Percentiles rank a stretch among this genome's conserved stretches.
These are phyloP conservation scores for Paralichthys olivaceus DNA, from an alignment of 2,113 vertebrate species.

Conservation along the genomic window DNA sequence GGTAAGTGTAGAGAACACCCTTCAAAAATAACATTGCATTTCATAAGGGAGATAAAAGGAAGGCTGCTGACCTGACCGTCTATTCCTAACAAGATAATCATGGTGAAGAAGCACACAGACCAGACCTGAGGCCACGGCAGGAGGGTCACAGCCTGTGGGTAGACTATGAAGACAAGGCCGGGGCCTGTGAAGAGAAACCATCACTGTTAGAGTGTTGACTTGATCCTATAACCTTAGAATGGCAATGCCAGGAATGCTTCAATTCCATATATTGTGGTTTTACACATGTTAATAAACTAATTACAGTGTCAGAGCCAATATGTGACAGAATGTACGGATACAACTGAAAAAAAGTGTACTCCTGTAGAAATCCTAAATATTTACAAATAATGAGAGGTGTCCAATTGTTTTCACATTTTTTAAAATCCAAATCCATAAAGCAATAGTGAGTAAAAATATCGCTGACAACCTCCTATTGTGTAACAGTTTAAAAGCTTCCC, in stretches of 20 bases:
- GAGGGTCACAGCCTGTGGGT: constrained; percentile 91
- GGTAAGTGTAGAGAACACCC: not conserved
- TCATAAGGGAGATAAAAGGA: not conserved
- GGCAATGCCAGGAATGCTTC: not conserved
- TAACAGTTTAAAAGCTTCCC: not conserved
- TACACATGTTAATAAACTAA: not conserved
- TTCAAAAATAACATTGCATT: not conserved
- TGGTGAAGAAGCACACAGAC: constrained; percentile 91
- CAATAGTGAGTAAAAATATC: not conserved
- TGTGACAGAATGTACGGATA: not conserved
- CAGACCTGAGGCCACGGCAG: constrained; percentile 91
- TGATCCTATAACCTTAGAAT: not conserved
- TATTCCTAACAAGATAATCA: constrained; percentile 92
- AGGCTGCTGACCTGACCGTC: constrained; percentile 77
- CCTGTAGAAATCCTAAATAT: no score
- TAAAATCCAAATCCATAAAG: no score
- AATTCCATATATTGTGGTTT: not conserved
- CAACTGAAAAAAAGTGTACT: not conserved
- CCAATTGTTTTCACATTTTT: no score
- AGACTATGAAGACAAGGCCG: constrained; percentile 93
- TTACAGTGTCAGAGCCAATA: not conserved
- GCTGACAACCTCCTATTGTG: no score
- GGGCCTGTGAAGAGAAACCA: constrained; percentile 82
- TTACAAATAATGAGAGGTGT: no score
- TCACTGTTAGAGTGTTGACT: not conserved